Evolutionary conservation across 2,113 vertebrate genomes (phyloP), one percentile per base, ranked within the genome.

Genomic region (Apteryx owenii): DNA sequence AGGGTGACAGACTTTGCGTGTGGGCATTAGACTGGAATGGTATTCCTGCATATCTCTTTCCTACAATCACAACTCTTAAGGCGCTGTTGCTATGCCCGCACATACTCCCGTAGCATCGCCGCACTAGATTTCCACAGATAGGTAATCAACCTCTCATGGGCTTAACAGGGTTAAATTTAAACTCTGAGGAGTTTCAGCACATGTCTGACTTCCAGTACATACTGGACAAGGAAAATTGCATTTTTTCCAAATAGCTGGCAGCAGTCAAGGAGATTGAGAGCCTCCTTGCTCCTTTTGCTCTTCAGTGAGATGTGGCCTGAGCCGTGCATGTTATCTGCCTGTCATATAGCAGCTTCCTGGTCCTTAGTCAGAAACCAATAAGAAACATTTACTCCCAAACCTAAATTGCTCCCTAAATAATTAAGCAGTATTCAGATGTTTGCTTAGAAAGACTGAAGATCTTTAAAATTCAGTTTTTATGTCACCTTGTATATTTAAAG

Each of bases 271-370:
- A 26, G 18, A 26, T 15, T 60, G 28, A 6, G 51, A 2, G 28
- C 19, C 20, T 61, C 6, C 12, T 73, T 15, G 7, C n/a, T 58
- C 19, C 11, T 64, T 44, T 23, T 44, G 7, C 31, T 29, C 0
- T 0, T 33, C 22, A 7, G 4, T 73, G 76, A 86, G n/a, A 69
- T 60, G 25, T 7, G 14, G 54, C 13, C 2, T 0, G 0, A 33
- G 21, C 31, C 21, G 5, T 46, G 28, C 3, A 0, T 12, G 5
- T 19, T 86, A 10, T 10, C 56, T 82, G 76, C 53, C 21, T 54
- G 25, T 12, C 42, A 33, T 53, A 9, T 53, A 48, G 53, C 65
- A 62, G 46, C 21, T 75, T 40, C 50, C 53, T 64, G 29, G 28
- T 54, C 26, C 31, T 81, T 33, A 4, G 8, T 62, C 11, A 16